These are phyloP conservation scores for Xenopus borealis DNA, from an alignment of 2,113 vertebrate genomes.

Conservation along the genomic window DNA sequence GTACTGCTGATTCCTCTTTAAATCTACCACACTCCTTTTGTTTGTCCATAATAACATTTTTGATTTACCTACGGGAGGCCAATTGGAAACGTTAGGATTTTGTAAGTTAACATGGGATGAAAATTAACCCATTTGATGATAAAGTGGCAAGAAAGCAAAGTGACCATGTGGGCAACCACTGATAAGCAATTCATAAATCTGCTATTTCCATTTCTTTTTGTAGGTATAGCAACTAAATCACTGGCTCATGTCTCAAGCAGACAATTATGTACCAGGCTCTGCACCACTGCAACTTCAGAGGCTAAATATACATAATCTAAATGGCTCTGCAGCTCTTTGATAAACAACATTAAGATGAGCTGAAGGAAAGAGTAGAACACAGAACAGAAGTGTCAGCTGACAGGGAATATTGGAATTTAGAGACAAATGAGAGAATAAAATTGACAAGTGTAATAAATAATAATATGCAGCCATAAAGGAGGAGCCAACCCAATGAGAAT, in stretches of 20 bases:
- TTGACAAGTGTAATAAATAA: constrained; percentile 17
- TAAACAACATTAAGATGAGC: constrained; percentile 26
- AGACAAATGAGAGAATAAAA: constrained; percentile 11
- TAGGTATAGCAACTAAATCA: constrained; percentile 24
- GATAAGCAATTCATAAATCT: constrained; percentile 14
- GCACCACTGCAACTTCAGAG: constrained; percentile 17
- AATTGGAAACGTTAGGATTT: constrained; percentile 22
- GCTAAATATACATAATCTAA: constrained; percentile 44
- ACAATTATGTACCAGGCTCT: constrained; percentile 17
- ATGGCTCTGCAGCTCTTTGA: constrained; percentile 16
- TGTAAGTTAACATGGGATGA: constrained; percentile 27
- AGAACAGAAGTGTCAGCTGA: constrained; percentile 1
- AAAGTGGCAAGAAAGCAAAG: background rate
- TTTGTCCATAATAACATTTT: constrained; percentile 23
- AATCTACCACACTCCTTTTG: too few relatives aligned
- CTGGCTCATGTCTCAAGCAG: constrained; percentile 10
- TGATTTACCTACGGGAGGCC: constrained; percentile 32
- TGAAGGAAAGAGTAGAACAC: constrained; percentile 13
- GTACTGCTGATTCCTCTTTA: too few relatives aligned
- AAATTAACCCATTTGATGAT: constrained; percentile 18
- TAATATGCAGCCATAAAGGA: background rate
- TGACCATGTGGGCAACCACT: background rate
- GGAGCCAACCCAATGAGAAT: background rate
- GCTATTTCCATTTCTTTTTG: constrained; percentile 20
- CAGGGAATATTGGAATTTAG: background rate